These are phyloP conservation scores for Peromyscus aztecus DNA, from an alignment of 2,797 vertebrate genomes.

Conservation along the genomic window DNA sequence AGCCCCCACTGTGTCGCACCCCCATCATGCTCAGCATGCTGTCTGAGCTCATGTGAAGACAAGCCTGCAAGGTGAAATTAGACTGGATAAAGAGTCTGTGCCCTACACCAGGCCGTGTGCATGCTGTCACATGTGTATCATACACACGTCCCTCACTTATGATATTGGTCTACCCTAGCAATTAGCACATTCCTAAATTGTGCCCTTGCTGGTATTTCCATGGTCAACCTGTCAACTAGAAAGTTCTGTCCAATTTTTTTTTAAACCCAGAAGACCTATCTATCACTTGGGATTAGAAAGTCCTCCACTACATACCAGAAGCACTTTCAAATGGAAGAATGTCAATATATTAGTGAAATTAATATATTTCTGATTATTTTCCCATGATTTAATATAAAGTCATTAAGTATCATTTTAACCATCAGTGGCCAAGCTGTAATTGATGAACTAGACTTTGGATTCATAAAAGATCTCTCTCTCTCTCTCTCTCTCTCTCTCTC, in stretches of 20 bases:
- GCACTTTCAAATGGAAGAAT: constrained; percentile 16
- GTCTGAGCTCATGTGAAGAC: neutral
- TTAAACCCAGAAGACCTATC: neutral
- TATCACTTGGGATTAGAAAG: constrained; percentile 31
- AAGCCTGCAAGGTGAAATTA: neutral
- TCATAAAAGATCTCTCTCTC: neutral
- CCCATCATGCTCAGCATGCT: rapidly evolving
- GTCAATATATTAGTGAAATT: constrained; percentile 19
- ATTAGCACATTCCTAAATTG: constrained; percentile 30
- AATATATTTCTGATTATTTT: constrained; percentile 53
- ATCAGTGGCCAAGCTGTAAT: constrained; percentile 7
- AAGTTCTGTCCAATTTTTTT: constrained; percentile 23
- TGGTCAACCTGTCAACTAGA: constrained; percentile 3
- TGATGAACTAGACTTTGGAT: constrained; percentile 30
- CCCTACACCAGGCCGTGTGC: neutral
- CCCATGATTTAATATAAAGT: constrained; percentile 45
- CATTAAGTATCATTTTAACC: neutral
- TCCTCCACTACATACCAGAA: neutral
- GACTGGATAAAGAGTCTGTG: neutral
- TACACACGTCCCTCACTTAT: rapidly evolving
- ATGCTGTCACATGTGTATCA: neutral
- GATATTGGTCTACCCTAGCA: neutral
- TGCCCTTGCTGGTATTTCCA: neutral
- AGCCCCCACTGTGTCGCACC: rapidly evolving
- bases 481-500: neutral